phyloP scores from a whole-genome alignment of 2,113 vertebrate genomes.

The Cercopithecus mona region DNA sequence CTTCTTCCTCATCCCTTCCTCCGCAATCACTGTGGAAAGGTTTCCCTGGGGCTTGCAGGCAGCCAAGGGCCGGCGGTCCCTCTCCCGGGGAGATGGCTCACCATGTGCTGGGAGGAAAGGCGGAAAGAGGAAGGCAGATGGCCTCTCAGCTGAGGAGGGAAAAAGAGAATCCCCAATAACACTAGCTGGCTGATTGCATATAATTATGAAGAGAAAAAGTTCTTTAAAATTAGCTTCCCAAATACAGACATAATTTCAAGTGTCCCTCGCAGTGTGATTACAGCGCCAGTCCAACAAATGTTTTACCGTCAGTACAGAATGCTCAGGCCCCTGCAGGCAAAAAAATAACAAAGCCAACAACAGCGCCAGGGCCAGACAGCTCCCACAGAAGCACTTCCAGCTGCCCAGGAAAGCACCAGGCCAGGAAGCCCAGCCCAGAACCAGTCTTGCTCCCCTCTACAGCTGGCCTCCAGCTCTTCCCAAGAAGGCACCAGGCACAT shows the following conservation, averaged over 20 bases:
- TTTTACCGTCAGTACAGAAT: background rate
- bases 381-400: background rate
- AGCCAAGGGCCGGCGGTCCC: background rate
- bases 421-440: background rate
- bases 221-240: slow-evolving; percentile 68
- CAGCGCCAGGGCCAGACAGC: background rate
- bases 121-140: slow-evolving; percentile 24
- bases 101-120: background rate
- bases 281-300: background rate
- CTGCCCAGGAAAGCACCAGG: background rate
- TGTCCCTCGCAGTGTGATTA: slow-evolving; percentile 60
- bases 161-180: slow-evolving; percentile 19
- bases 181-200: slow-evolving; percentile 49
- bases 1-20: background rate
- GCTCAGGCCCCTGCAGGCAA: slow-evolving; percentile 8
- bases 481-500: background rate
- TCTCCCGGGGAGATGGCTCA: background rate
- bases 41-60: background rate
- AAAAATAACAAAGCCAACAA: background rate
- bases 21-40: background rate
- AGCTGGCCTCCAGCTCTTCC: background rate
- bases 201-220: slow-evolving; percentile 56
- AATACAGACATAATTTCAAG: slow-evolving; percentile 61
- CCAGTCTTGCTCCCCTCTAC: background rate
- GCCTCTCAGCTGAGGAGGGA: background rate